phyloP scores from a whole-genome alignment of 1,140 invertebrate species.

The Mesaphorura yosii region DNA sequence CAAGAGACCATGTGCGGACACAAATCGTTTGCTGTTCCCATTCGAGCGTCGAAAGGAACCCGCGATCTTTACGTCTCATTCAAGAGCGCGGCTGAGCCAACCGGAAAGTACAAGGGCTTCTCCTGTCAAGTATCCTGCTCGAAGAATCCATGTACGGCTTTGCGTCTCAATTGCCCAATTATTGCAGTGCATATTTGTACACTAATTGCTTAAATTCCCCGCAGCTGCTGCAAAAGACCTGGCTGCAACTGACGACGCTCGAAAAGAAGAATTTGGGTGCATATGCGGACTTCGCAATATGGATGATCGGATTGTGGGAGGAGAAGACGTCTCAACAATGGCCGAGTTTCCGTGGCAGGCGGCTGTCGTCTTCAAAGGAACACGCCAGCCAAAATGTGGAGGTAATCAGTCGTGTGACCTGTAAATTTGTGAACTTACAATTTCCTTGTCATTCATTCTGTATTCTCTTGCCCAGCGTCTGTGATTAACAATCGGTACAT shows the following conservation, averaged over 20 bases:
- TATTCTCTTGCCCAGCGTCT: too few species aligned
- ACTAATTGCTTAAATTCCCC: background rate
- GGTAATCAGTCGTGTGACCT: too few species aligned
- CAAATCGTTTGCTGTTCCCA: too few species aligned
- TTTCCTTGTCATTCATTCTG: too few species aligned
- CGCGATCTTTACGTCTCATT: background rate
- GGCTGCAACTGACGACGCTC: background rate
- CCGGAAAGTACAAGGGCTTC: background rate
- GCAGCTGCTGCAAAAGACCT: background rate
- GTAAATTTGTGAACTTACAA: too few species aligned
- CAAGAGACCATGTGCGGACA: too few species aligned
- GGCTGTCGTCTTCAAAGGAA: slow-evolving; percentile 15
- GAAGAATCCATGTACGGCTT: background rate
- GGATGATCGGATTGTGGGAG: slow-evolving; percentile 22
- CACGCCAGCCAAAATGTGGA: slow-evolving; percentile 18
- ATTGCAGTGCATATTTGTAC: background rate
- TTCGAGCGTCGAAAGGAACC: background rate
- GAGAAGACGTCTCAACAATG: slow-evolving; percentile 10
- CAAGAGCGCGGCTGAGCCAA: background rate
- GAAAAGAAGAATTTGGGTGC: background rate
- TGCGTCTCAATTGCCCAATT: background rate
- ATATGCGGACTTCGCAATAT: slow-evolving; percentile 16
- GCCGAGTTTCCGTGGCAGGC: slow-evolving; percentile 22
- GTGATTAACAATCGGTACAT: slow-evolving; percentile 16
- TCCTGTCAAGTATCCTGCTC: slow-evolving; percentile 3